These are phyloP conservation scores for Nasonovia ribisnigri DNA, from an alignment of 2,888 invertebrate genomes.

Conservation along the genomic window DNA sequence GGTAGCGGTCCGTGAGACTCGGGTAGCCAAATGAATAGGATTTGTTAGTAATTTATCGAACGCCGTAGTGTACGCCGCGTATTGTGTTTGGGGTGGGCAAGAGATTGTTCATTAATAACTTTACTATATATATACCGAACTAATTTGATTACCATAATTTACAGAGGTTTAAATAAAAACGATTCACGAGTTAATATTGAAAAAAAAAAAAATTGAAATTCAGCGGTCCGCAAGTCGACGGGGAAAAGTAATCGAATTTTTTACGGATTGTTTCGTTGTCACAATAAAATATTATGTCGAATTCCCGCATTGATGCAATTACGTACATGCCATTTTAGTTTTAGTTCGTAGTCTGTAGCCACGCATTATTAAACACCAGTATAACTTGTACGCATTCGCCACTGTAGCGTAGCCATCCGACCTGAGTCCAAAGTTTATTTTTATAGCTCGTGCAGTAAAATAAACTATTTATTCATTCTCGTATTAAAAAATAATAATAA, in stretches of 20 bases:
- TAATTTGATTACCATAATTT: constrained; percentile 7
- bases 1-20: background rate
- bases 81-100: background rate
- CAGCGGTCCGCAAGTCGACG: background rate
- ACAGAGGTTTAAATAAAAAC: background rate
- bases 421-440: background rate
- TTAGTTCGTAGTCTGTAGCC: background rate
- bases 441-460: background rate
- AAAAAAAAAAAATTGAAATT: background rate
- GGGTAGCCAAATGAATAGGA: background rate
- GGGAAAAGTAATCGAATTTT: background rate
- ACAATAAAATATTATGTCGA: background rate
- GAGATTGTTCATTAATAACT: constrained; percentile 18
- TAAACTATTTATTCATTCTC: background rate
- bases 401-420: background rate
- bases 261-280: background rate
- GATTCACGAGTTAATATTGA: background rate
- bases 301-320: background rate
- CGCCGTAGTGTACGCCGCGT: background rate
- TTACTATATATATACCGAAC: background rate
- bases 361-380: background rate
- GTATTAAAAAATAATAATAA: background rate
- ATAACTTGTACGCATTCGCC: background rate
- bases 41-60: constrained; percentile 14
- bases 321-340: background rate